Base-by-base conservation (phyloP, 2,888 invertebrate genomes). In the Drosophila austrosaltans region DNA sequence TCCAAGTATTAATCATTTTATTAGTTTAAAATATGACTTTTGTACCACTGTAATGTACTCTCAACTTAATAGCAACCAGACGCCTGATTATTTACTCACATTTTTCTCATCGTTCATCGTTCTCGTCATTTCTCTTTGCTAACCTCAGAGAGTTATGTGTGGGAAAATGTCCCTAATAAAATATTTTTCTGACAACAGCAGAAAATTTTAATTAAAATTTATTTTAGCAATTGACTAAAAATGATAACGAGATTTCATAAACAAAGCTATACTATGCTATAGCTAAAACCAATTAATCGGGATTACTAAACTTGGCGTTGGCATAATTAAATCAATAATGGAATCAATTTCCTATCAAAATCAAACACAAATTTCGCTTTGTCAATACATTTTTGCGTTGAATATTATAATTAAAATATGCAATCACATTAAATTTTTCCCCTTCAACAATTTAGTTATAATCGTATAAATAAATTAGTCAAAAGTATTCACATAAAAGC, bases 381-480 rank as follows among this genome's bases (percentile, higher is more conserved):
- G 10, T 48, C 44, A 48, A 20, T 48, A 20, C 2, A 20, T 48
- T 22, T 22, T 48, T 20, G 44, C 20, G 8, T 48, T 25, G 48
- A 48, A 53, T 53, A 8, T 22, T 22, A 57, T 56, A 71, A 71
- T 71, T 71, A 71, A 73, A 71, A 66, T 53, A 62, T 36, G 39
- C 25, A 60, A 60, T 25, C 32, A 20, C 48, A 58, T 67, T 53
- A 66, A 72, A 67, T 68, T 30, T 57, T 10, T 25, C 28, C n/a
- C 28, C 57, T 56, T 64, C 74, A 67, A 69, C 48, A 60, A 74
- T 65, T 25, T 44, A 65, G 54, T 53, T 36, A 36, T 48, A 61
- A 59, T 72, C 69, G 59, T 63, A 72, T 74, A 77, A 82, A 80
- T 81, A 83, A 86, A 76, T 73, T 80, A 76, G 78, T 75, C 62